Base-by-base conservation (phyloP, 2,113 vertebrate genomes). In the Tenebrosternarchus preto region DNA sequence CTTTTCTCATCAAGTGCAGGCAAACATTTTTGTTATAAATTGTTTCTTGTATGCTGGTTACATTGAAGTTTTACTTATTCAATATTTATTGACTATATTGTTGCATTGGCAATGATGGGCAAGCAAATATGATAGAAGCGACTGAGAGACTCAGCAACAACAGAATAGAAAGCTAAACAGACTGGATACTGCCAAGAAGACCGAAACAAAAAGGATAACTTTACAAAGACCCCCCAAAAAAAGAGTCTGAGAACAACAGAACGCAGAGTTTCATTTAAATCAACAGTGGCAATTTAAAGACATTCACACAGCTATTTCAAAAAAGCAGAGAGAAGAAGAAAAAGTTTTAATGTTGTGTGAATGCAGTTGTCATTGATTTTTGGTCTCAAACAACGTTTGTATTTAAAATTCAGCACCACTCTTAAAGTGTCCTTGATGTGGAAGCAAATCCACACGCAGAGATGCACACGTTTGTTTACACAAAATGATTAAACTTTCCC, bases 181-280 rank as follows among this genome's bases (percentile, higher is more conserved):
- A 39, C 86, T 78, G 43, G 17, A 83, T 70, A 69, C 73, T 85
- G 55, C 55, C 61, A 76, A 43, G 66, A 60, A 67, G 31, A 22
- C 27, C 66, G 29, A 84, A 72, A 72, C 36, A 64, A 78, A 71
- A 82, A 24, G 73, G 53, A 75, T 56, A 43, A 61, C 69, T 78
- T 84, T 75, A 80, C 53, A 83, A 76, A 80, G 31, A 82, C 85
- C 73, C 77, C 50, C 43, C 25, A 63, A n/a, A n/a, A n/a, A n/a
- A n/a, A 69, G 78, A 67, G 50, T 67, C 55, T 22, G 17, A 46
- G 22, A 64, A 56, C 31, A 76, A 81, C 15, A 50, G 56, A 82
- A 50, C 12, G 5, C 39, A 43, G 16, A 82, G 61, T 39, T 36
- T 39, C 46, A 69, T 60, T 78, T 39, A 57, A 68, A 80, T 71